Percentiles rank a stretch among this genome's conserved stretches.
Conservation (phyloP, 2,888 invertebrate species). For the Malthinus flaveolus region DNA sequence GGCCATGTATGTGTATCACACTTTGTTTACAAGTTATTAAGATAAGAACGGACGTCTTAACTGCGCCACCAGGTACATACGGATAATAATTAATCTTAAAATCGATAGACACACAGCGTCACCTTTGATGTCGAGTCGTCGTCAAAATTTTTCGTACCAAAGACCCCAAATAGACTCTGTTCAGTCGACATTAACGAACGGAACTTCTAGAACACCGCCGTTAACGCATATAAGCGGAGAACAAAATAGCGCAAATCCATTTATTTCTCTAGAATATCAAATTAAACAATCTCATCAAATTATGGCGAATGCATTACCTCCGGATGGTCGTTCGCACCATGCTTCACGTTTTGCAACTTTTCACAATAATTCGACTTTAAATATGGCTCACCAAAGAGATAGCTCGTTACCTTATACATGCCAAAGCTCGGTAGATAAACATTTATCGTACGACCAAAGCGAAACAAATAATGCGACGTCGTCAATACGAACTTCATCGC, state of each 20-base stretch:
- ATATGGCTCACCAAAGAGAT: conserved; percentile 38
- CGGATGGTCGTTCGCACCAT: conserved; percentile 40
- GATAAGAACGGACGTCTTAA: no score
- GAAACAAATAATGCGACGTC: conserved; percentile 20
- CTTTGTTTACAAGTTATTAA: no score
- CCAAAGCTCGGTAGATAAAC: conserved; percentile 40
- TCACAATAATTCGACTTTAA: conserved; percentile 34
- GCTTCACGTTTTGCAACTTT: conserved; percentile 46
- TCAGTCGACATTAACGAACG: conserved; percentile 37
- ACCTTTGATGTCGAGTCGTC: conserved; percentile 27
- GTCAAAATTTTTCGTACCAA: conserved; percentile 35
- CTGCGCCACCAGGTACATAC: no score
- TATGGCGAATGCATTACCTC: conserved; percentile 37
- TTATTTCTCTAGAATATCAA: conserved; percentile 24
- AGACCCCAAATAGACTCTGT: conserved; percentile 32
- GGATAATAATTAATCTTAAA: no score
- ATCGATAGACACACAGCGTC: conserved; percentile 39
- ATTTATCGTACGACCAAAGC: conserved; percentile 30
- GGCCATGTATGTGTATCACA: no score
- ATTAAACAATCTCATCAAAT: conserved; percentile 29
- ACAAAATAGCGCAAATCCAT: conserved; percentile 17
- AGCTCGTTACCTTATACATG: conserved; percentile 36
- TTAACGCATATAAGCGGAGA: conserved; percentile 19
- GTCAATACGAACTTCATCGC: conserved; percentile 43
- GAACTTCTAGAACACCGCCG: conserved; percentile 30